Conservation (phyloP, 2,113 vertebrate genomes). For the Eudyptes chrysolophus region DNA sequence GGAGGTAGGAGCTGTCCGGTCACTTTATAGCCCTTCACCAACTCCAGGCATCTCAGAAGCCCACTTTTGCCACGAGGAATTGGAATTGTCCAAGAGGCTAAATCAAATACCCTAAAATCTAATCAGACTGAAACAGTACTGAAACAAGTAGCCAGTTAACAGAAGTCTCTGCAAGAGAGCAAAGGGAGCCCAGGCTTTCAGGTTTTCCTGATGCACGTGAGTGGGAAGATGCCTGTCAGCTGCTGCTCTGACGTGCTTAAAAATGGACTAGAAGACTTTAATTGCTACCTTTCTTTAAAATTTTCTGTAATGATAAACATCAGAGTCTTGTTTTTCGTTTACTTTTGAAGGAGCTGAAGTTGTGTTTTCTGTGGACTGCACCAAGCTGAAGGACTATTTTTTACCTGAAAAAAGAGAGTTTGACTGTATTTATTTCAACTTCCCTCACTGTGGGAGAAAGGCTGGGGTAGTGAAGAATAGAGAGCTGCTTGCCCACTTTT, state of each 20-base stretch:
- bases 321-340: background rate
- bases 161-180: background rate
- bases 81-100: background rate
- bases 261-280: background rate
- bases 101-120: no score
- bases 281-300: background rate
- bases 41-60: fast-evolving
- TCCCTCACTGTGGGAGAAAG: conserved; percentile 96
- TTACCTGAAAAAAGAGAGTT: conserved; percentile 69
- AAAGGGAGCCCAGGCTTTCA: background rate
- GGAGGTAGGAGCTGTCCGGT: background rate
- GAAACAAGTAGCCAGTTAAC: no score
- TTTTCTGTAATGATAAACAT: background rate
- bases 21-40: fast-evolving
- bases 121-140: fast-evolving
- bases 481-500: conserved; percentile 86
- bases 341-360: conserved; percentile 78
- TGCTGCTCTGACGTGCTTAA: background rate
- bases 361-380: conserved; percentile 88
- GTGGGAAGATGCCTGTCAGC: background rate
- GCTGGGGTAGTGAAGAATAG: conserved; percentile 93
- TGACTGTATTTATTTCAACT: conserved; percentile 90
- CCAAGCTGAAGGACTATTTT: conserved; percentile 76
- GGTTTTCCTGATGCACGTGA: fast-evolving
- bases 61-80: background rate